A percentile compares a stretch with the other conserved stretches of the same genome.
These are phyloP conservation scores for Stenodema calcarata DNA, from an alignment of 2,888 invertebrate genomes.

Conservation along the genomic window DNA sequence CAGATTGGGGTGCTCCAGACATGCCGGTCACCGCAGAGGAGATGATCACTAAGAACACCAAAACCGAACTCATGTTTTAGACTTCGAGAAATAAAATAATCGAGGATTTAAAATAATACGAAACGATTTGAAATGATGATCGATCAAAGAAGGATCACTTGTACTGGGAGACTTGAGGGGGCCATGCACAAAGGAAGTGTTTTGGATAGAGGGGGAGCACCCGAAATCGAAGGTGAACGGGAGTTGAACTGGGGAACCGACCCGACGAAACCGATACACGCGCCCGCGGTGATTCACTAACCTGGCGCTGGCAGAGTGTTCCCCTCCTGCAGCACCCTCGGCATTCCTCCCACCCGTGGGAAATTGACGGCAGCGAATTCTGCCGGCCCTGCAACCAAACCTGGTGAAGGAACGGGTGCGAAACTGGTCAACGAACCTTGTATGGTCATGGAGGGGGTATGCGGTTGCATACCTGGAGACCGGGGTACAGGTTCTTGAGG, in stretches of 20 bases:
- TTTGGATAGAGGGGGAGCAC: not conserved
- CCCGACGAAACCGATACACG: not conserved
- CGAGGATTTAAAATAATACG: not conserved
- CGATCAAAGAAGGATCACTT: not conserved
- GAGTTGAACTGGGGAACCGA: not conserved
- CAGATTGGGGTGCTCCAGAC: not conserved
- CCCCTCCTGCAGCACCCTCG: not conserved
- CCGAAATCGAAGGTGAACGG: conserved; percentile 9
- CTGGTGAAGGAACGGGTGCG: not conserved
- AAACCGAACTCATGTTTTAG: conserved; percentile 6
- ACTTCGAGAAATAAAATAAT: not conserved
- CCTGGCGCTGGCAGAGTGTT: not conserved
- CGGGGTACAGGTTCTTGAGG: not conserved
- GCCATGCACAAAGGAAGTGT: not conserved
- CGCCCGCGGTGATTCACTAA: conserved; percentile 19
- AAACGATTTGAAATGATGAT: not conserved
- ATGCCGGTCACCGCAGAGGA: conserved; percentile 1
- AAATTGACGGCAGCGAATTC: not conserved
- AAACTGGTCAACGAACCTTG: conserved; percentile 2
- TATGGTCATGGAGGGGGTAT: not conserved
- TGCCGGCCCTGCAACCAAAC: not conserved
- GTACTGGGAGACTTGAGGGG: not conserved
- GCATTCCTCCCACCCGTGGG: not conserved
- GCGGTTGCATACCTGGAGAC: not conserved
- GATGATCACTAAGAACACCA: not conserved